Conservation (phyloP, 2,113 vertebrate genomes). For the Gobio gobio region DNA sequence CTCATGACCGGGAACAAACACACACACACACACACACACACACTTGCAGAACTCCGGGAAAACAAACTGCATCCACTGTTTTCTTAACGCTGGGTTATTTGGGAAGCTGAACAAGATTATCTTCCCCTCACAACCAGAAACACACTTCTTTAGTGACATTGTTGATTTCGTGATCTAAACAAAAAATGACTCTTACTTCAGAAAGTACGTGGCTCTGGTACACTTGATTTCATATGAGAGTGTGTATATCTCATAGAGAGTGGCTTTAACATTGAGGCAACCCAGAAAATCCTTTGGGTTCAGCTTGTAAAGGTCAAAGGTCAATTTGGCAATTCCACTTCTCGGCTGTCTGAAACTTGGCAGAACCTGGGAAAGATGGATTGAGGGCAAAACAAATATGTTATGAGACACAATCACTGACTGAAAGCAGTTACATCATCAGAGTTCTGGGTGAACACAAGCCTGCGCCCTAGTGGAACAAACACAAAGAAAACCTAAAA, state of each 20-base stretch:
- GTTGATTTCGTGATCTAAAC: no score
- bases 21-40: no score
- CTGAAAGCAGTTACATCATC: neutral
- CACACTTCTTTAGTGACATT: no score
- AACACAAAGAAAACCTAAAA: no score
- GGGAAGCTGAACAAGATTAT: no score
- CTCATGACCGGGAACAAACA: no score
- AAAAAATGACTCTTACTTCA: no score
- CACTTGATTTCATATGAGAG: slow-evolving; percentile 83
- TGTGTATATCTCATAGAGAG: slow-evolving; percentile 83
- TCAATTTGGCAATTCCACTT: slow-evolving; percentile 83
- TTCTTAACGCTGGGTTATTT: no score
- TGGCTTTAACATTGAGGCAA: slow-evolving; percentile 81
- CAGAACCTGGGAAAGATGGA: slow-evolving; percentile 24
- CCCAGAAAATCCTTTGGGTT: slow-evolving; percentile 85
- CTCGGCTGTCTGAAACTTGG: slow-evolving; percentile 62
- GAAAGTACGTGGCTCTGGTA: slow-evolving; percentile 73
- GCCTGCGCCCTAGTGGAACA: neutral
- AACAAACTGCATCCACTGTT: no score
- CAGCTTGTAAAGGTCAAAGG: slow-evolving; percentile 84
- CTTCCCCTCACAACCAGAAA: no score
- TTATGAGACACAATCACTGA: neutral
- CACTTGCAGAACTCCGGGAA: no score
- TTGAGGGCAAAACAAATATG: neutral
- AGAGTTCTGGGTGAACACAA: neutral